Percentiles rank a stretch among this genome's conserved stretches.
Evolutionary conservation across 2,797 vertebrate species (phyloP).

Genomic region (Sparidentex hasta): DNA sequence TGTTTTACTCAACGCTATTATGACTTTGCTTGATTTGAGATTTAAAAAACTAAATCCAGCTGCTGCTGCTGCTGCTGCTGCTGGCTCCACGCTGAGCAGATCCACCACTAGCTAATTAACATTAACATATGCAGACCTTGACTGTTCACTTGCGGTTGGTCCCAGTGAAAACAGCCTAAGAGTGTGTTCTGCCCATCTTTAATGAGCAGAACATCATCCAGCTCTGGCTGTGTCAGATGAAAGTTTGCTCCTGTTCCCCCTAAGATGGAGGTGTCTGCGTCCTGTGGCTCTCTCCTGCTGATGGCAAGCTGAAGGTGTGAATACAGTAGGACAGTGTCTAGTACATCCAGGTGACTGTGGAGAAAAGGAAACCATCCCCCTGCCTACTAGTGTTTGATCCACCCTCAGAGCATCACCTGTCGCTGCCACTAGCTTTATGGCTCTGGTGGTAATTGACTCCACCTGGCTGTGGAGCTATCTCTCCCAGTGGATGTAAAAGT

Average conservation of each 20-base stretch:
- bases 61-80: background rate
- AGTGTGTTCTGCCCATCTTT: constrained; percentile 34
- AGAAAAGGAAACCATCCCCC: constrained; percentile 10
- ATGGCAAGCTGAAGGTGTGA: constrained; percentile 37
- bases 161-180: background rate
- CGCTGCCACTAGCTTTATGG: background rate
- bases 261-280: background rate
- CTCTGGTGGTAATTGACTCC: constrained; percentile 39
- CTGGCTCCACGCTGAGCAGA: constrained; percentile 7
- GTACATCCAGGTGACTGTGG: constrained; percentile 11
- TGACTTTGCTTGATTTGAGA: background rate
- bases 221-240: constrained; percentile 25
- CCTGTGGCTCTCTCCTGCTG: constrained; percentile 15
- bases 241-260: background rate
- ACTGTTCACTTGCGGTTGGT: constrained; percentile 5
- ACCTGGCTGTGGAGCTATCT: constrained; percentile 4
- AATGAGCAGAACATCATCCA: constrained; percentile 29
- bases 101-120: constrained; percentile 34
- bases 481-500: constrained; percentile 40
- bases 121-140: constrained; percentile 34
- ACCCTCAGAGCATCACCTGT: background rate
- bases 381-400: constrained; percentile 32
- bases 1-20: background rate
- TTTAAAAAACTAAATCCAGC: constrained; percentile 1
- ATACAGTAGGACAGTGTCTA: background rate